A percentile compares a stretch with the other conserved stretches of the same genome.
Evolutionary conservation across 2,888 invertebrate genomes (phyloP).

Genomic region (Allygus modestus): DNA sequence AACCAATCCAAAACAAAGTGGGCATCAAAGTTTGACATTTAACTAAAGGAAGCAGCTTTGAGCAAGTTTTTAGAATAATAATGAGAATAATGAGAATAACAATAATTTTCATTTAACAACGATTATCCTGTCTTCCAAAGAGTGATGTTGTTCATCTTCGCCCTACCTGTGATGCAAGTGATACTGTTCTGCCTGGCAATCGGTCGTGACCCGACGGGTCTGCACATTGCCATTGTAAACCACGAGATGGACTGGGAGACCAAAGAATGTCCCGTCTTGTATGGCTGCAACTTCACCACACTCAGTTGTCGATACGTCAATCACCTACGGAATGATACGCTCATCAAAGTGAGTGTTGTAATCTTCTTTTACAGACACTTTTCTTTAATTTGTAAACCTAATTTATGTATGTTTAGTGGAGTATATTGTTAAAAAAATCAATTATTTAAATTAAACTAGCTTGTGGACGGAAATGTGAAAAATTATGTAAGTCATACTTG

Average conservation of each 20-base stretch:
- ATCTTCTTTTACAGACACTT: background rate
- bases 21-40: too few relatives aligned
- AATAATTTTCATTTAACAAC: too few relatives aligned
- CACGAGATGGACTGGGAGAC: constrained; percentile 78
- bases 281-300: constrained; percentile 82
- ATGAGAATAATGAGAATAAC: too few relatives aligned
- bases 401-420: background rate
- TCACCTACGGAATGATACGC: constrained; percentile 84
- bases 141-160: constrained; percentile 95
- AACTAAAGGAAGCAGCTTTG: too few relatives aligned
- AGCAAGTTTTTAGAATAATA: too few relatives aligned
- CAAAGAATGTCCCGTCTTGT: constrained; percentile 76
- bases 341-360: constrained; percentile 77
- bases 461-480: too few relatives aligned
- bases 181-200: constrained; percentile 96
- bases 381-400: constrained; percentile 33
- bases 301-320: constrained; percentile 90
- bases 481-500: too few relatives aligned
- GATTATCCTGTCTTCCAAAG: constrained; percentile 70
- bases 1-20: too few relatives aligned
- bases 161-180: constrained; percentile 95
- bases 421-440: background rate
- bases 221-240: constrained; percentile 88
- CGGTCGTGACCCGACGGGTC: constrained; percentile 90
- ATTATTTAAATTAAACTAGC: too few relatives aligned